Conservation (phyloP, 2,888 invertebrate species). For the Pelosia muscerda region DNA sequence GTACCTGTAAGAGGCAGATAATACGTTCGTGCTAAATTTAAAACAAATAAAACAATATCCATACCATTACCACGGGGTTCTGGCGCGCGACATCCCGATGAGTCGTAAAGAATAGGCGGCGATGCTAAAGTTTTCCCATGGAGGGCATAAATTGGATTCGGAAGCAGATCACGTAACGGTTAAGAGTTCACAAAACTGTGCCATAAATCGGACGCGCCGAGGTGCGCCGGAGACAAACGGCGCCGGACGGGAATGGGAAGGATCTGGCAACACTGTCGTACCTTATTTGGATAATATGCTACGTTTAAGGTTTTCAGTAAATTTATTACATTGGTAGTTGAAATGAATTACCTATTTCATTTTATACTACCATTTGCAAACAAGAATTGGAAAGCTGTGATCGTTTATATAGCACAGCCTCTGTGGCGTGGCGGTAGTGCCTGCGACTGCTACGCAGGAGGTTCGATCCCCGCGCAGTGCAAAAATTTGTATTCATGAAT, state of each 20-base stretch:
- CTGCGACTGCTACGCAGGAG: too few relatives aligned
- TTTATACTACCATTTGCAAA: too few relatives aligned
- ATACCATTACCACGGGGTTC: conserved; percentile 57
- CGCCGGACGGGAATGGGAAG: conserved; percentile 66
- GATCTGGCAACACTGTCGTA: conserved; percentile 45
- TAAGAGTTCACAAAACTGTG: conserved; percentile 87
- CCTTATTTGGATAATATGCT: conserved; percentile 47
- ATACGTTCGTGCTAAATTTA: conserved; percentile 12
- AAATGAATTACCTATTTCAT: too few relatives aligned
- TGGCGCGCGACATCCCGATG: conserved; percentile 68
- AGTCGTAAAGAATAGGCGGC: conserved; percentile 83
- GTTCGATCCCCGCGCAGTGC: too few relatives aligned
- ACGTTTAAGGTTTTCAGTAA: conserved; percentile 12
- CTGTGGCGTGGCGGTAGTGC: too few relatives aligned
- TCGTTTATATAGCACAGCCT: too few relatives aligned
- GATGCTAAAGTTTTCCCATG: conserved; percentile 80
- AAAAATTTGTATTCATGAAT: too few relatives aligned
- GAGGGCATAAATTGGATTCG: conserved; percentile 86
- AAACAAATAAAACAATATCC: conserved; percentile 56
- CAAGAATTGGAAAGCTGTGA: too few relatives aligned
- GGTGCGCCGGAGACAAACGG: conserved; percentile 86
- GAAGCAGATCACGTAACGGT: conserved; percentile 87
- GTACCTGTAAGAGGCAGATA: not conserved
- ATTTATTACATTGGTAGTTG: not conserved
- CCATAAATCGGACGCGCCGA: conserved; percentile 86